Base-by-base conservation (phyloP, 2,888 invertebrate genomes). In the Cremastobaeus sp. region DNA sequence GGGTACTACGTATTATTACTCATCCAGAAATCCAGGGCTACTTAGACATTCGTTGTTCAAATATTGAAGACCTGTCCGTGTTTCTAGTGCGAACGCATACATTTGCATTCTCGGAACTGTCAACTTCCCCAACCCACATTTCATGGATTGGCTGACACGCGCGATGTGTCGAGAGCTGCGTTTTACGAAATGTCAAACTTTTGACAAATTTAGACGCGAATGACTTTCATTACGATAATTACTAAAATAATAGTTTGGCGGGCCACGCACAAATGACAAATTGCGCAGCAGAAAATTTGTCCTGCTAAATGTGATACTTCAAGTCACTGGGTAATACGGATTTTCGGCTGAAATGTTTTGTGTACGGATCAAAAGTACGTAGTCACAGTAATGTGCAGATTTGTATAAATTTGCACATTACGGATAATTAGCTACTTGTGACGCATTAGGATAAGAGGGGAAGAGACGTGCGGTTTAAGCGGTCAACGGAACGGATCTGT, bases 41-140 rank as follows among this genome's bases (percentile, higher is more conserved):
- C 81, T 82, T 81, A 82, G 82, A 81, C 79, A 83, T 82, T 82
- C 81, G 69, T 78, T 79, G 54, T 74, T 82, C 74, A 79, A 81
- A 79, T 81, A 81, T 82, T 80, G 78, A 73, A 62, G 55, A 64
- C 76, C 68, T 45, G 76, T 72, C 71, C 54, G 66, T 55, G 69
- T 68, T 65, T 76, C 74, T 74, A 69, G 47, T 62, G 55, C 65
- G 65, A 62, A 48, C 62, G 72, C 74, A 73, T 66, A 73, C 66
- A 73, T 73, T 73, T 73, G 73, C 57, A 68, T 73, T 73, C 68
- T 68, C 73, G 55, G 43, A 68, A 73, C 66, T 73, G 73, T 74
- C 68, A 74, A 74, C 73, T 68, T 68, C 20, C 68, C 64, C 68
- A 74, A 74, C 68, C 68, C 69, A 74, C 68, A 68, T 66, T 74